A percentile compares a stretch with the other conserved stretches of the same genome.
Conservation (phyloP, 2,113 vertebrate species). For the Octodon degus region DNA sequence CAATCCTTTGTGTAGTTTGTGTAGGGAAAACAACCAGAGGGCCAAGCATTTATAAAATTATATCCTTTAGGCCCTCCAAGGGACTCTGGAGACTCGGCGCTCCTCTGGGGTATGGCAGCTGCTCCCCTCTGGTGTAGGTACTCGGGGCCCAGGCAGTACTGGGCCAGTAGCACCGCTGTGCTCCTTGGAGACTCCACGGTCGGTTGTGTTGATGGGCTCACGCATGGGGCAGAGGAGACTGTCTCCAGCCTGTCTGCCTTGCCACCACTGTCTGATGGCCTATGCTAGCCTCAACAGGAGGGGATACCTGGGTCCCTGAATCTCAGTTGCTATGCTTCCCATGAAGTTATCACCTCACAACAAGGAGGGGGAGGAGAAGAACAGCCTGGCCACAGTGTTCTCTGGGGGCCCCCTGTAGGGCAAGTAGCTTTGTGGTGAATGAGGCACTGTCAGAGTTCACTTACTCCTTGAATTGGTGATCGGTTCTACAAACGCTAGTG, state of each 20-base stretch:
- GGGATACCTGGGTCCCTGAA: not conserved
- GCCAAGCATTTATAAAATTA: not conserved
- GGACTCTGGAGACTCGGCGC: not conserved
- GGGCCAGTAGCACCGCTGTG: not conserved
- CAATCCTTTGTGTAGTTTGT: not conserved
- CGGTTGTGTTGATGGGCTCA: not conserved
- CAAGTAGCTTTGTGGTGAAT: not conserved
- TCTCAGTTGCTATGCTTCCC: not conserved
- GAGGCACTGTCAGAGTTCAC: not conserved
- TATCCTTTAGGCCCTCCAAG: not conserved
- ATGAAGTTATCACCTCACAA: not conserved
- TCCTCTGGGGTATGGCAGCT: not conserved
- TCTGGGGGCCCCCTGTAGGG: not conserved
- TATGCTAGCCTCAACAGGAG: not conserved
- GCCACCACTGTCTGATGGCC: not conserved
- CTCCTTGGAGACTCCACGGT: too few species aligned
- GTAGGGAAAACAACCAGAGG: not conserved
- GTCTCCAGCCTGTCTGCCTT: not conserved
- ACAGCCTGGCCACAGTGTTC: not conserved
- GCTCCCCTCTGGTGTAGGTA: not conserved
- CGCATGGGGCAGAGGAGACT: not conserved
- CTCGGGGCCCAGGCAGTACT: not conserved
- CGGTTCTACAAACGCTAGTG: not conserved
- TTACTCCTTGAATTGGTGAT: not conserved
- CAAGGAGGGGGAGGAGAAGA: not conserved